Base-by-base conservation (phyloP, 1,140 invertebrate species). In the Linepithema humile region DNA sequence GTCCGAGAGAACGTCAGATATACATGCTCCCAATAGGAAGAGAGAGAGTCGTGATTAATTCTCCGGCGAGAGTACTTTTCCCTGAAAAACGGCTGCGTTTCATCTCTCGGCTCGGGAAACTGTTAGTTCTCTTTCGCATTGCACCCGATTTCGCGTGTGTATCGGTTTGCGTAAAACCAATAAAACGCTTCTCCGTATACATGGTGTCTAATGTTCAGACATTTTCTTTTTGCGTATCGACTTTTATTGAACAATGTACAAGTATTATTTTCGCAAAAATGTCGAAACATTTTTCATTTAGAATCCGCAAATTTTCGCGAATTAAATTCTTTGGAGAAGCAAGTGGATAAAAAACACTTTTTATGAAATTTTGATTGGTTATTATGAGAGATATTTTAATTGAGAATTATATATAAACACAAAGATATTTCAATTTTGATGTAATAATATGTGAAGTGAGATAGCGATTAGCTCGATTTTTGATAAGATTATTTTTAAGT, bases 41-140 rank as follows among this genome's bases (percentile, higher is more conserved):
- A 82, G 86, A 82, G 86, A 82, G 59, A 82, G 67, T 29, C 60
- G 64, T 85, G 86, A 88, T 88, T 88, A 85, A 88, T 88, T 82
- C 70, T 59, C 53, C 50, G 69, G 57, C 45, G 86, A 78, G 74
- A 73, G 70, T 67, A 82, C 62, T 88, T 88, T 64, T 53, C 57
- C 74, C 38, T 82, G 75, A 87, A 88, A 84, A 87, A 87, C 75
- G 69, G n/a, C 53, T 59, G 53, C 55, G 55, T 72, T 65, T 60
- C 84, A 72, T 62, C 74, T 80, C 59, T 57, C 55, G 38, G 15
- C 15, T 75, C 82, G 62, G 57, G 55, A 83, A 83, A 74, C 55
- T 77, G 59, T 75, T 83, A 40, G 72, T 65, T 83, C 82, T 40
- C 59, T 82, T 62, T 82, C 80, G 69, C 57, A n/a, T 74, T 32